A percentile compares a stretch with the other conserved stretches of the same genome.
Evolutionary conservation across 2,888 invertebrate genomes (phyloP).

Genomic region (Hipparchia sbordonii): DNA sequence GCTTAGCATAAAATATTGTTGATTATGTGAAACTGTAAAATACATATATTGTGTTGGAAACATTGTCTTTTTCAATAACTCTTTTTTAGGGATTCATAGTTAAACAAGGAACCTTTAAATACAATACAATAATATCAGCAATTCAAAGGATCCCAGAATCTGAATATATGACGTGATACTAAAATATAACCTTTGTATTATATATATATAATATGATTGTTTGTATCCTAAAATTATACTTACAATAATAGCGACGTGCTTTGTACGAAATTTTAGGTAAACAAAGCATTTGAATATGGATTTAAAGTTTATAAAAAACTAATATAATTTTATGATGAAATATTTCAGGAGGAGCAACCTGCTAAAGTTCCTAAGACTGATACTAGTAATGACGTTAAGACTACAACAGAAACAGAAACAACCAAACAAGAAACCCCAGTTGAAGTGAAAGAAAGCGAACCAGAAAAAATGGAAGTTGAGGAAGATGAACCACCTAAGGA

Average conservation of each 20-base stretch:
- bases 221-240: neutral
- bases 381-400: slow-evolving; percentile 58
- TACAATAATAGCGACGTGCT: neutral
- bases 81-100: neutral
- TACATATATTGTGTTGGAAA: neutral
- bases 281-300: neutral
- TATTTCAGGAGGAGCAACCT: slow-evolving; percentile 68
- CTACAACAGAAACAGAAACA: slow-evolving; percentile 45
- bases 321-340: slow-evolving; percentile 16
- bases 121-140: no score
- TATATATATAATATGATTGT: no score
- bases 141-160: neutral
- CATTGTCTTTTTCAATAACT: neutral
- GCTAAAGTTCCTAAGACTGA: slow-evolving; percentile 82
- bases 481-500: slow-evolving; percentile 44
- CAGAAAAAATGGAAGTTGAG: slow-evolving; percentile 63
- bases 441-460: slow-evolving; percentile 41
- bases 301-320: neutral
- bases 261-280: neutral
- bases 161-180: neutral
- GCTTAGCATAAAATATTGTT: neutral
- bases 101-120: no score
- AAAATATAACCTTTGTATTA: neutral
- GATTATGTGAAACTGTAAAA: neutral
- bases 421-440: slow-evolving; percentile 32